Evolutionary conservation across 2,888 invertebrate genomes (phyloP).

Genomic region (Drosophila colorata): DNA sequence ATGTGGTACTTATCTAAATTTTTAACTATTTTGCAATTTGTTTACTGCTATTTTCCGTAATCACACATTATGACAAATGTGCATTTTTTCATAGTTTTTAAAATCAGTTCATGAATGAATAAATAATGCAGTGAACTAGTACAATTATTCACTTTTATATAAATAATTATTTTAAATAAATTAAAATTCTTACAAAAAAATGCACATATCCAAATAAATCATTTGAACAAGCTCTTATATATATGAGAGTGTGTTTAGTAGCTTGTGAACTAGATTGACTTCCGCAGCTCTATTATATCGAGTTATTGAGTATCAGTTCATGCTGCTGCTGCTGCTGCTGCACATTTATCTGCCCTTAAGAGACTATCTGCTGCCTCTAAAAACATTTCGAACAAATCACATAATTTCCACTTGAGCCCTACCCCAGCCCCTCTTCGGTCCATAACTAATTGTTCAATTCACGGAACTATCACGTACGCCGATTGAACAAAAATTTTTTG

Average conservation of each 20-base stretch:
- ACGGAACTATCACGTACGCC: constrained; percentile 54
- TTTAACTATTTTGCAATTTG: no score
- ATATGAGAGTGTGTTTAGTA: not conserved
- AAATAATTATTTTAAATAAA: no score
- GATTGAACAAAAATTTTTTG: constrained; percentile 67
- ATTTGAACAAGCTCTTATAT: no score
- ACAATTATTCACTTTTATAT: no score
- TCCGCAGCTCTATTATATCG: not conserved
- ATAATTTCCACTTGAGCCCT: constrained; percentile 19
- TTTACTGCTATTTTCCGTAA: no score
- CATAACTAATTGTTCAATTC: constrained; percentile 50
- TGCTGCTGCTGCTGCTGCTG: no score
- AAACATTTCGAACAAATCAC: constrained; percentile 11
- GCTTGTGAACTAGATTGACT: not conserved
- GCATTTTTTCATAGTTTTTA: not conserved
- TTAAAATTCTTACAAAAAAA: no score
- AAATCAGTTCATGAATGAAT: not conserved
- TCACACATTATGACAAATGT: no score
- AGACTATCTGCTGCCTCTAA: not conserved
- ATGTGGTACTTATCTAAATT: no score
- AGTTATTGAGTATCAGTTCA: not conserved
- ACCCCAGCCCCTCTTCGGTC: not conserved
- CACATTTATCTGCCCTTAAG: not conserved
- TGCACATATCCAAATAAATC: no score
- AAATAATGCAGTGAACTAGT: no score